Conservation (phyloP, 2,888 invertebrate species). For the Pristionchus exspectatus region DNA sequence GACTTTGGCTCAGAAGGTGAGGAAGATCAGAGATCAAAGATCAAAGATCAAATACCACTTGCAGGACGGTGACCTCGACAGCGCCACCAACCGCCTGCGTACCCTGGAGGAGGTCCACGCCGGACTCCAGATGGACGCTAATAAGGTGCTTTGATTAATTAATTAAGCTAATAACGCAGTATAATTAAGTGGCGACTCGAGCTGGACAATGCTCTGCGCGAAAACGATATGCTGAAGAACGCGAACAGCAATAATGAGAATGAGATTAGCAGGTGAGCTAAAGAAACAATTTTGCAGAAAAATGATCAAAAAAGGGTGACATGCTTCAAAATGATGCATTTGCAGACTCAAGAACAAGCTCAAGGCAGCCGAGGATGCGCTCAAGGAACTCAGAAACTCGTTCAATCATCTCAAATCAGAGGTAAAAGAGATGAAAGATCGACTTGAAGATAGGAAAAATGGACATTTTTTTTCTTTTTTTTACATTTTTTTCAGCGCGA, state of each 20-base stretch:
- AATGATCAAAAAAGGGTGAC: slow-evolving; percentile 68
- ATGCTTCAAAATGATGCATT: slow-evolving; percentile 51
- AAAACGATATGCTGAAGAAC: slow-evolving; percentile 72
- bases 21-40: not conserved
- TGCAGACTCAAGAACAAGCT: slow-evolving; percentile 68
- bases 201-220: slow-evolving; percentile 68
- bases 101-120: slow-evolving; percentile 74
- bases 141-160: slow-evolving; percentile 56
- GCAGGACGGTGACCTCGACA: slow-evolving; percentile 74
- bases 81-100: slow-evolving; percentile 71
- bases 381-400: slow-evolving; percentile 72
- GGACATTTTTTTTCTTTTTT: not conserved
- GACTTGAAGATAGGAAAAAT: not conserved
- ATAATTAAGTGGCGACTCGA: slow-evolving; percentile 63
- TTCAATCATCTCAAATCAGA: slow-evolving; percentile 72
- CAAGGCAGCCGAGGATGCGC: slow-evolving; percentile 70
- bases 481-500: slow-evolving; percentile 44
- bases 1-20: slow-evolving; percentile 63
- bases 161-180: not conserved
- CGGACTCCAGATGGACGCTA: slow-evolving; percentile 70
- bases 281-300: slow-evolving; percentile 68
- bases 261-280: slow-evolving; percentile 68
- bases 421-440: slow-evolving; percentile 48
- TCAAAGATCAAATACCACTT: not conserved
- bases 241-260: slow-evolving; percentile 70